Base-by-base conservation (phyloP, 2,797 vertebrate genomes). In the Bovichtus variegatus region DNA sequence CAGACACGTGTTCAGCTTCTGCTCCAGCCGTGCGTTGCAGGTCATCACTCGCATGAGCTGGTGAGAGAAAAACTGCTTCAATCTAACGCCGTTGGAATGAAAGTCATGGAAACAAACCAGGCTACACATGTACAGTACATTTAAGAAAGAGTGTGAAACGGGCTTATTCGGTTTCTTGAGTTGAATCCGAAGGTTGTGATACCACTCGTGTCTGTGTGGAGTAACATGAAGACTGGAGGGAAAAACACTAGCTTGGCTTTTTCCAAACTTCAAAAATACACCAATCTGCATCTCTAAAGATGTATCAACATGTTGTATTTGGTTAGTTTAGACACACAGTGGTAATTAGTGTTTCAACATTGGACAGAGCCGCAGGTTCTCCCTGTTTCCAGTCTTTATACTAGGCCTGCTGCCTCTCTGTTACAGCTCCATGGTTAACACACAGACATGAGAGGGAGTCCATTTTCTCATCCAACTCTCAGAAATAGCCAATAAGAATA, bases 1-100 rank as follows among this genome's bases (percentile, higher is more conserved):
- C 78, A 98, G 81, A 90, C 96, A 97, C 29, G 41, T 78, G 49
- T 96, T 95, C 89, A 99, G 88, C 91, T 96, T 96, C 89, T 96
- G 96, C 88, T 98, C 97, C 90, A 98, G 90, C 64, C 95, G 94
- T 13, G 84, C 95, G 89, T 92, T 96, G 89, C 90, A 93, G 78
- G 93, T 87, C 90, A 95, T 90, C 85, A 98, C 71, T 55, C 75
- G 95, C 90, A 91, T 94, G 76, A 98, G 94, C 97, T 98, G 93
- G 68, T 74, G 87, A 75, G 54, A 83, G 6, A 70, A 64, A 9
- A 41, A 59, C 49, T 51, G 49, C 47, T 23, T 84, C 34, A 25
- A 49, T 49, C 10, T 3, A 36, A 78, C 50, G 50, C 9, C 2
- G 8, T 21, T 12, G 9, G 21, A 55, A 31, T 36, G 13, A 61